Base-by-base conservation (phyloP, 2,113 vertebrate species). In the Sinocyclocheilus maitianheensis region DNA sequence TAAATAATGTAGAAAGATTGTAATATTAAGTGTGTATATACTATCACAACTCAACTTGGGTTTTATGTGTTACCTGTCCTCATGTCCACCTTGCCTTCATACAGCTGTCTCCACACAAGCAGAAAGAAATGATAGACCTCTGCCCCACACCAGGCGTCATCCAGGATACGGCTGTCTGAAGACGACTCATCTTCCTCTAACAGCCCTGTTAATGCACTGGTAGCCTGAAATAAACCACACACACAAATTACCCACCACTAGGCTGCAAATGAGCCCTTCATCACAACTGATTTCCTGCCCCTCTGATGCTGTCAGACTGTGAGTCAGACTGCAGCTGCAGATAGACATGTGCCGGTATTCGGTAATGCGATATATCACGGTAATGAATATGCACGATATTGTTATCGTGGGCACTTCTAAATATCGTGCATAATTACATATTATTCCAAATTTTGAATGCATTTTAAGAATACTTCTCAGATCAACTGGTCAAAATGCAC, bases 81-180 rank as follows among this genome's bases (percentile, higher is more conserved):
- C 93, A 97, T 93, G 10, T 98, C 97, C 26, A 94, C 94, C 58
- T 94, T 95, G 62, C 98, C 97, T 62, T 95, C 95, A 1, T 97
- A 97, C 6, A 99, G 97, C 92, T 99, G 98, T 90, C 96, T 96
- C 89, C 99, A 97, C 8, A 97, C 95, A 0, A 99, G 96, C 71
- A 98, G 91, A 77, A 99, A 99, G 90, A 98, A 99, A 93, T 99
- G 98, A 85, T 98, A 99, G 3, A 97, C 98, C 89, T 99, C 97
- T 0, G 98, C 98, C 79, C 98, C 98, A 55, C 98, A 94, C 98
- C 98, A 99, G 2, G 97, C 95, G 8, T 94, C 95, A 91, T 98
- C 97, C 85, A 95, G 95, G 37, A 98, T 93, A 7, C 92, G 95
- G 86, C 91, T 94, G 0, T 95, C 94, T 85, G 95, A 92, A 9